Conservation (phyloP, 1,140 invertebrate genomes). For the Polyergus mexicanus region DNA sequence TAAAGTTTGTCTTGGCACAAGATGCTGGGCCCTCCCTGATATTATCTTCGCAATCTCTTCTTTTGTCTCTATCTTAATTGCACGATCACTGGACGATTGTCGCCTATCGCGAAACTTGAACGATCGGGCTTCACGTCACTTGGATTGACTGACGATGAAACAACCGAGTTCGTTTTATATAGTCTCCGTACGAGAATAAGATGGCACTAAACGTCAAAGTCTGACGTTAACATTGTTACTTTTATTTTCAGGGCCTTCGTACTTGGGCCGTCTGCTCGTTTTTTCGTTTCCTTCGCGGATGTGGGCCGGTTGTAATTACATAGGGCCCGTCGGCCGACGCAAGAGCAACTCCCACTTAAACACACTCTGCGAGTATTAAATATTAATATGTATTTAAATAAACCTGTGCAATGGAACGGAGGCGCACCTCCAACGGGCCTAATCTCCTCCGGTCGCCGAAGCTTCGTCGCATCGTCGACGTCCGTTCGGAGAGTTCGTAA, state of each 20-base stretch:
- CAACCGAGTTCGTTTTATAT: conserved; percentile 1
- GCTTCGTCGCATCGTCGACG: neutral
- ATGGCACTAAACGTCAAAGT: conserved; percentile 50
- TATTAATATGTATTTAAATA: conserved; percentile 84
- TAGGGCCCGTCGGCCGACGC: conserved; percentile 71
- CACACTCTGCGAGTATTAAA: conserved; percentile 79
- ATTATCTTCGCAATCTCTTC: conserved; percentile 58
- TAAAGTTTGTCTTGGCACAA: conserved; percentile 62
- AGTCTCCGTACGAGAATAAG: conserved; percentile 1
- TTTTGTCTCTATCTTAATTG: conserved; percentile 35
- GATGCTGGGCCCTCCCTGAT: conserved; percentile 9
- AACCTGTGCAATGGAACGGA: conserved; percentile 72
- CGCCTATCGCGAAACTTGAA: too few species aligned
- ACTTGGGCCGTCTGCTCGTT: conserved; percentile 15
- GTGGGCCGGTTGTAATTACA: conserved; percentile 81
- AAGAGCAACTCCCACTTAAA: conserved; percentile 81
- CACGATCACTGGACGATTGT: too few species aligned
- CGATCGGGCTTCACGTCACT: neutral
- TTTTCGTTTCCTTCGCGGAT: conserved; percentile 63
- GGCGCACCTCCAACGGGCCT: conserved; percentile 30
- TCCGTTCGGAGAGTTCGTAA: neutral
- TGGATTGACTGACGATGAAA: conserved; percentile 16
- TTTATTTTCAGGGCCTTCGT: conserved; percentile 55
- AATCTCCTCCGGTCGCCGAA: conserved; percentile 16
- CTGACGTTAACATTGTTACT: conserved; percentile 39